Base-by-base conservation (phyloP, 2,113 vertebrate species). In the Oreocharis arfaki region DNA sequence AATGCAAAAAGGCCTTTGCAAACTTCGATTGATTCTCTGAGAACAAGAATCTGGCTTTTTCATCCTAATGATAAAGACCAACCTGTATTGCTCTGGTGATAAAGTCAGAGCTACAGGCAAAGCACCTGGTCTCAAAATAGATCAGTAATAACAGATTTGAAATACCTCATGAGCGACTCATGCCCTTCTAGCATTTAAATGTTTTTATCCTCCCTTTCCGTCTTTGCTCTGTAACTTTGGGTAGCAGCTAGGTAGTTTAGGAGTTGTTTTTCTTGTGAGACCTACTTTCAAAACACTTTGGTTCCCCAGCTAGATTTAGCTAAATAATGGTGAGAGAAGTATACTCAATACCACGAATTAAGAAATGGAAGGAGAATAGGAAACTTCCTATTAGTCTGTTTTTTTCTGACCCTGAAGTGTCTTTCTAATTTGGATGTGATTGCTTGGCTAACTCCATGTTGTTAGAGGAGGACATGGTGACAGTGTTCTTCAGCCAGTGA, bases 121-220 rank as follows among this genome's bases (percentile, higher is more conserved):
- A 89, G 42, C 49, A 80, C 39, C n/a, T 94, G 57, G 9, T 89
- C 78, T 73, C 33, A 49, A 69, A 91, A 83, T 68, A 91, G n/a
- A 68, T 70, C 11, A 46, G 37, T 56, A 77, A 61, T 86, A 75
- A 64, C 53, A 32, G 20, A 53, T 82, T 56, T 75, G 35, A 50
- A 89, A 30, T 42, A 52, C 11, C 3, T 85, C 13, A 5, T 12
- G 33, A 77, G 65, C 87, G 84, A 79, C 71, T 87, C 1, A 3
- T 49, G 65, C n/a, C 18, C 57, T 71, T 89, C 20, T 87, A 10
- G 49, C 53, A 5, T 64, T 68, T 57, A 57, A 78, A 37, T 69
- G n/a, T 39, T 76, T 76, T 57, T 50, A 53, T 85, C 13, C 50
- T 85, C 57, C 39, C 13, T 89, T 84, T 87, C 17, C 10, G 24